These are phyloP conservation scores for Ranitomeya imitator DNA, from an alignment of 2,113 vertebrate species.

Conservation along the genomic window DNA sequence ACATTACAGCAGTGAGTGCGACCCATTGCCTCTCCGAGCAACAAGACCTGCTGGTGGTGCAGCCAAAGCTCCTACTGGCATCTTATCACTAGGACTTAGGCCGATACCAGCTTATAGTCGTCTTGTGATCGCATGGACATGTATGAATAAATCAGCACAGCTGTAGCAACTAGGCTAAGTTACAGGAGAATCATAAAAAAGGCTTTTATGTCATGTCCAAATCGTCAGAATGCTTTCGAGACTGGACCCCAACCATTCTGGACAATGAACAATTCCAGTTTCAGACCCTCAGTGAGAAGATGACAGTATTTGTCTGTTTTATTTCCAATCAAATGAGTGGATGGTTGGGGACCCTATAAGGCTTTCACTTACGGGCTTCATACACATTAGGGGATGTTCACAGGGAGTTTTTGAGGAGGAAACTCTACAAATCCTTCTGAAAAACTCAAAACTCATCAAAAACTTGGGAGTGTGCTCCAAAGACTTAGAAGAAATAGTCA, in stretches of 20 bases:
- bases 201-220: too few species aligned
- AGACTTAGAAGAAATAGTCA: too few species aligned
- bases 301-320: background rate
- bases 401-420: too few species aligned
- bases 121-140: background rate
- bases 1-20: conserved; percentile 59
- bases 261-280: background rate
- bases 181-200: background rate
- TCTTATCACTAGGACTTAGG: background rate
- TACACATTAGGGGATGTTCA: too few species aligned
- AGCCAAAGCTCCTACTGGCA: conserved; percentile 55
- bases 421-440: too few species aligned
- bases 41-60: conserved; percentile 34
- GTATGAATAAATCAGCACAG: background rate
- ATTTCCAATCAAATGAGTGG: background rate
- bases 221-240: too few species aligned
- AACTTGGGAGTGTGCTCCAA: too few species aligned
- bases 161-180: background rate
- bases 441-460: too few species aligned
- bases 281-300: background rate
- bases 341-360: background rate
- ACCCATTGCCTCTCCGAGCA: conserved; percentile 67
- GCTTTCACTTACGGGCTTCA: background rate
- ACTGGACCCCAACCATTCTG: too few species aligned
- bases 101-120: background rate